phyloP scores from a whole-genome alignment of 2,797 vertebrate species.

The Aphelocoma californica region DNA sequence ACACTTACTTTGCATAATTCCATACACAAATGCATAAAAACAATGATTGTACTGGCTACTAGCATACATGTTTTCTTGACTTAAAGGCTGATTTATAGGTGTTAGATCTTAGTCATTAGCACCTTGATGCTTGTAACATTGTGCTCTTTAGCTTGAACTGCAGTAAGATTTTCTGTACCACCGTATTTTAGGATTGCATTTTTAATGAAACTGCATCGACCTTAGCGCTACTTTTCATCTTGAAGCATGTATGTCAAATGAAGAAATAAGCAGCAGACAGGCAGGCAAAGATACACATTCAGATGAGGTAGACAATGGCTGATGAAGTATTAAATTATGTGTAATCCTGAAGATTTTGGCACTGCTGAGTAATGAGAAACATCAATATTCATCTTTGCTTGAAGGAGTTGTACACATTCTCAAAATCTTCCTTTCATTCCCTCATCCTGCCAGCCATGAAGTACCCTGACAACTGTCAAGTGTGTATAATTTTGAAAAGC shows the following conservation, averaged over 20 bases:
- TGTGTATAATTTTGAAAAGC: neutral
- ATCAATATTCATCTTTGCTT: neutral
- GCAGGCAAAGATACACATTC: neutral
- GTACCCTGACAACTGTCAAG: neutral
- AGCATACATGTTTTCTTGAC: neutral
- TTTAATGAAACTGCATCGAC: neutral
- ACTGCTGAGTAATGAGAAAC: neutral
- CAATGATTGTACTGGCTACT: neutral
- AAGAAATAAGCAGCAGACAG: neutral
- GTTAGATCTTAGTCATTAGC: neutral
- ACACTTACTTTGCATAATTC: neutral
- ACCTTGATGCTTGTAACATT: neutral
- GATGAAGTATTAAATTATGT: neutral
- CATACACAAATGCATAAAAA: neutral
- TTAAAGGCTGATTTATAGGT: neutral
- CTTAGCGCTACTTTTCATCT: neutral
- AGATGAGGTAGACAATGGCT: neutral
- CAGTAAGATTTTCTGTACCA: neutral
- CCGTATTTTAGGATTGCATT: neutral
- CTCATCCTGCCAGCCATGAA: neutral
- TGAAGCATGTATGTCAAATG: neutral
- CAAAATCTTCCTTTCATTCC: neutral
- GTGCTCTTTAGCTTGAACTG: neutral
- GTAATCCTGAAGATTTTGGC: neutral
- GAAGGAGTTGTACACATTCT: neutral